Evolutionary conservation across 2,888 invertebrate genomes (phyloP), one percentile per base, ranked within the genome.

Genomic region (Dorcus parallelipipedus): DNA sequence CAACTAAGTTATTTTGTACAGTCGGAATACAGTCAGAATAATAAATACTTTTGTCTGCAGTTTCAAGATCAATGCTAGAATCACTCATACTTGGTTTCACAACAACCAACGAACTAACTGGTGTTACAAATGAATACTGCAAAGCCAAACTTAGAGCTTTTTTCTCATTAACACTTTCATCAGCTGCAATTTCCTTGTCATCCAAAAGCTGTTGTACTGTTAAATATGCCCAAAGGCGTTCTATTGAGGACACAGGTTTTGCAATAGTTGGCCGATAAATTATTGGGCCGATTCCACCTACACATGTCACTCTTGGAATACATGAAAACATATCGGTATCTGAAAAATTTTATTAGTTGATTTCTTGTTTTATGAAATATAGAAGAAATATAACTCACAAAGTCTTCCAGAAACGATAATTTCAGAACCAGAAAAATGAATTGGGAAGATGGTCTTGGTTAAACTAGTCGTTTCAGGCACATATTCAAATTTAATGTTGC

Each of bases 51-150:
- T 54, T 49, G 45, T 61, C 64, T 26, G 68, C 66, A 40, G 81
- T 79, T 64, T 81, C 81, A 0, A 82, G 78, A 64, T 83, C 73
- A 1, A 83, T 80, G 3, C 83, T 81, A 33, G 76, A 77, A 20
- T 60, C 53, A 0, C 82, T 81, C 5, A 77, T 79, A 69, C 83
- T 82, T 0, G 86, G 86, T 67, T 86, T 86, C 9, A 85, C 85
- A 3, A 88, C 86, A 26, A 88, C 84, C 59, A 88, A 75, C 0
- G 87, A 87, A 1, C 87, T 88, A 43, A 88, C 76, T 2, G 86
- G 82, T 0, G 88, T 88, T 17, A 88, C 88, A 73, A 88, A 87
- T 47, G 82, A 81, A 67, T 87, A 88, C 85, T 83, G 81, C 17
- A 86, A 73, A 1, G 86, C 84, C 38, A 86, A 72, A 20, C 20